These are phyloP conservation scores for Muscicapa striata DNA, from an alignment of 2,797 vertebrate genomes.

Conservation along the genomic window DNA sequence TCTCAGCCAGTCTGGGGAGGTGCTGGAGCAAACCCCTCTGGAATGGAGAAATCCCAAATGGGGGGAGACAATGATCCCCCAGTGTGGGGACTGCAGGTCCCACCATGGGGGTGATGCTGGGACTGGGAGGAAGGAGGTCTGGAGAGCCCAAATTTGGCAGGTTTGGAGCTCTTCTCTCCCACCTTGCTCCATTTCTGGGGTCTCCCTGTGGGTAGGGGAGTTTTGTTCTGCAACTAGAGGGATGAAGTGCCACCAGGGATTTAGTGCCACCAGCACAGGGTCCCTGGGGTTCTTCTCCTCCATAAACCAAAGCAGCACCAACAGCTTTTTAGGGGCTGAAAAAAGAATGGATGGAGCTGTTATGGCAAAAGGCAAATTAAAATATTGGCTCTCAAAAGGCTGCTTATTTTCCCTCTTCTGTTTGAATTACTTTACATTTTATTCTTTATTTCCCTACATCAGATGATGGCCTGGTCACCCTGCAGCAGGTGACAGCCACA, in stretches of 20 bases:
- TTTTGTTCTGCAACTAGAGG: background rate
- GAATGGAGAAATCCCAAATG: background rate
- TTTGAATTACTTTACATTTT: background rate
- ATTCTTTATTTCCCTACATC: background rate
- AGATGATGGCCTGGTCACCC: background rate
- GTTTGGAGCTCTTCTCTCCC: no score
- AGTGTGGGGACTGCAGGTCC: background rate
- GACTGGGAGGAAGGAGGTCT: background rate
- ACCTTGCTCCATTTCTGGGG: no score
- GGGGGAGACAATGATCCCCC: rapidly evolving
- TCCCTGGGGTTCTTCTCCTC: background rate
- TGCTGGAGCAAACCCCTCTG: background rate
- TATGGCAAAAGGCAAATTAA: background rate
- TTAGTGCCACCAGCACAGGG: background rate
- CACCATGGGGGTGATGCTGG: rapidly evolving
- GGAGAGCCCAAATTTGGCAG: background rate
- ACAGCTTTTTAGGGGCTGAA: background rate
- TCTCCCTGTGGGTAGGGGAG: background rate
- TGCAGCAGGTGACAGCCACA: background rate
- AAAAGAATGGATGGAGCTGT: background rate
- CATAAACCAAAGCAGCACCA: background rate
- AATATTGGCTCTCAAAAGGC: background rate
- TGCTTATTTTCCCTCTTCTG: background rate
- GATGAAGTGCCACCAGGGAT: background rate
- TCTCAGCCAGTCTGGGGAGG: background rate